Conservation (phyloP, 2,888 invertebrate species). For the Drosophila ustulata region DNA sequence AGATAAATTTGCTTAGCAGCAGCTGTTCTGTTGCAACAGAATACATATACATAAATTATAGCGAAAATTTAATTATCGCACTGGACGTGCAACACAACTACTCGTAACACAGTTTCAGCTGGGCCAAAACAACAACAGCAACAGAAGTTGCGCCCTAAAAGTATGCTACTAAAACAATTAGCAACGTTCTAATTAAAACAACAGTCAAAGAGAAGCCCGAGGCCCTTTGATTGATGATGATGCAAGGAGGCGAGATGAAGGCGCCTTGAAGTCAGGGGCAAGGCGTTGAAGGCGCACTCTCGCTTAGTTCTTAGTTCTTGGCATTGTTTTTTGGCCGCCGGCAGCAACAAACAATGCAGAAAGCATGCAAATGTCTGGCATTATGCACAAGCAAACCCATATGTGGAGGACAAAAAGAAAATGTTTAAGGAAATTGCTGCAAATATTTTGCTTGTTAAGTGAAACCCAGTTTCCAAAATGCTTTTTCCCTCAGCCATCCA, state of each 20-base stretch:
- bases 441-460: constrained; percentile 81
- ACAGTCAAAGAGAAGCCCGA: constrained; percentile 54
- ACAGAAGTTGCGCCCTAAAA: constrained; percentile 53
- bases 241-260: constrained; percentile 32
- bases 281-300: constrained; percentile 47
- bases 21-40: constrained; percentile 54
- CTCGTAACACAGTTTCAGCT: constrained; percentile 67
- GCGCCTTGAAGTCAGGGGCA: constrained; percentile 62
- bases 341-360: constrained; percentile 42
- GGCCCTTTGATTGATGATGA: constrained; percentile 73
- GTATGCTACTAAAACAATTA: constrained; percentile 80
- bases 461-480: constrained; percentile 76
- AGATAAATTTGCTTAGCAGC: constrained; percentile 60
- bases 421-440: constrained; percentile 81
- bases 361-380: constrained; percentile 69
- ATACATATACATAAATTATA: constrained; percentile 62
- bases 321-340: constrained; percentile 50
- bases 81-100: constrained; percentile 58
- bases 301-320: constrained; percentile 29
- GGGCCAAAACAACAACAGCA: constrained; percentile 6
- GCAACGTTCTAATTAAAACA: constrained; percentile 77
- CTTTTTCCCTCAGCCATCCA: constrained; percentile 37
- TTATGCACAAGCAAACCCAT: constrained; percentile 38
- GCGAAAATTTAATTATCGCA: constrained; percentile 74
- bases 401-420: constrained; percentile 63